Evolutionary conservation across 2,888 invertebrate genomes (phyloP).

Genomic region (Galerucella nymphaeae): DNA sequence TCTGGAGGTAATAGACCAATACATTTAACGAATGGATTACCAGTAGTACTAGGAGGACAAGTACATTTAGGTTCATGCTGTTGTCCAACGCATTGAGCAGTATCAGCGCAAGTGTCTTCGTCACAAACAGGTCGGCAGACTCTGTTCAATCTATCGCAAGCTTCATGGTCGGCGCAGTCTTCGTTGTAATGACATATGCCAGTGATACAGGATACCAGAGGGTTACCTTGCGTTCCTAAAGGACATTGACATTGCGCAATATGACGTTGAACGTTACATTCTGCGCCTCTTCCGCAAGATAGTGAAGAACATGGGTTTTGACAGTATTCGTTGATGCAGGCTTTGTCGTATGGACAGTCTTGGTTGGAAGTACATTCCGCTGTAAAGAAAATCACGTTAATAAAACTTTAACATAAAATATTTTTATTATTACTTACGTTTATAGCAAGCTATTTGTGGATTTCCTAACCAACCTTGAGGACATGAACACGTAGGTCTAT

Average conservation of each 20-base stretch:
- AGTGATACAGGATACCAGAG: slow-evolving; percentile 82
- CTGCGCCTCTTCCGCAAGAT: slow-evolving; percentile 83
- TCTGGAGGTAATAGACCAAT: slow-evolving; percentile 62
- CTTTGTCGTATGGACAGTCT: slow-evolving; percentile 87
- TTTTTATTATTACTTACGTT: slow-evolving; percentile 73
- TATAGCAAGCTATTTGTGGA: slow-evolving; percentile 85
- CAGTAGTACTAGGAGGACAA: slow-evolving; percentile 79
- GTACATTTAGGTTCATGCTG: slow-evolving; percentile 82
- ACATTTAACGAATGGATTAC: slow-evolving; percentile 83
- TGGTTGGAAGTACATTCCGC: slow-evolving; percentile 83
- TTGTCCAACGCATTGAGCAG: slow-evolving; percentile 79
- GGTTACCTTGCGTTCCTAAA: slow-evolving; percentile 85
- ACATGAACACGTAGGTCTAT: slow-evolving; percentile 86
- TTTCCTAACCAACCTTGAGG: slow-evolving; percentile 89
- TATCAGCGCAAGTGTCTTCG: slow-evolving; percentile 82
- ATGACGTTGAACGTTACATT: slow-evolving; percentile 81
- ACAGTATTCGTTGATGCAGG: slow-evolving; percentile 83
- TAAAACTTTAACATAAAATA: slow-evolving; percentile 1
- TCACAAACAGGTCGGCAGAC: slow-evolving; percentile 86
- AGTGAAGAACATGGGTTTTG: slow-evolving; percentile 78
- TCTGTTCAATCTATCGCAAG: slow-evolving; percentile 85
- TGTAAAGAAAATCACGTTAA: slow-evolving; percentile 59
- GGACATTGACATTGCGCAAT: slow-evolving; percentile 86
- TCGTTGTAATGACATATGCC: slow-evolving; percentile 89
- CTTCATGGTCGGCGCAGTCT: slow-evolving; percentile 86